Evolutionary conservation across 2,888 invertebrate genomes (phyloP), one percentile per base, ranked within the genome.

Genomic region (Unio delphinus): DNA sequence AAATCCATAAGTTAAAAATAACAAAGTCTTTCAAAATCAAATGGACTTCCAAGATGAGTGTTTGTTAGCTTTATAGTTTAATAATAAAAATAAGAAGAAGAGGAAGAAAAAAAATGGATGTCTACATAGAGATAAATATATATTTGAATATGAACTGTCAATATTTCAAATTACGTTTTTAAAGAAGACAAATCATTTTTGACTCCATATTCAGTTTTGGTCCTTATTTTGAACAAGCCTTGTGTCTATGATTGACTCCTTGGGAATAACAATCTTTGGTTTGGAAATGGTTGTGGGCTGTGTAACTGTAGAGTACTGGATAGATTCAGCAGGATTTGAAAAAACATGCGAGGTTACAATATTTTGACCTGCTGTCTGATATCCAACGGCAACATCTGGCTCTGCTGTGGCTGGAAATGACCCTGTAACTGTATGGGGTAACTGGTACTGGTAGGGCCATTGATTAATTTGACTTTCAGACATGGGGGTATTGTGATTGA

Each of bases 151-250:
- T 34, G 34, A 34, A 34, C 1, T 34, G 34, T 34, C 34, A 34
- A 8, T 8, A 34, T 34, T 34, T 59, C 26, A 59, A 6, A 60
- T 60, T 60, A 60, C 20, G 15, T 60, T 7, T 60, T 60, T 60
- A 28, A 23, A 60, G 15, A 17, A 20, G 17, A 60, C 60, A 20
- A 28, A 4, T 60, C 8, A 60, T 60, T 23, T 60, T 20, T 2
- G 17, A 23, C 15, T 28, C 60, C 28, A 20, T 28, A 28, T 20
- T 28, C 60, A 60, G 7, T 17, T 28, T 18, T 60, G 60, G 23
- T 74, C 74, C 30, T 78, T 76, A 68, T 81, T 82, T 69, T 81
- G 79, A 68, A 86, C 78, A 55, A 83, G 74, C 54, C 86, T 76
- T 26, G 81, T 83, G 69, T 86, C 86, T 54, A 86, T 65, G 45